Base-by-base conservation (phyloP, 2,888 invertebrate species). In the Drosophila quasianomalipes region DNA sequence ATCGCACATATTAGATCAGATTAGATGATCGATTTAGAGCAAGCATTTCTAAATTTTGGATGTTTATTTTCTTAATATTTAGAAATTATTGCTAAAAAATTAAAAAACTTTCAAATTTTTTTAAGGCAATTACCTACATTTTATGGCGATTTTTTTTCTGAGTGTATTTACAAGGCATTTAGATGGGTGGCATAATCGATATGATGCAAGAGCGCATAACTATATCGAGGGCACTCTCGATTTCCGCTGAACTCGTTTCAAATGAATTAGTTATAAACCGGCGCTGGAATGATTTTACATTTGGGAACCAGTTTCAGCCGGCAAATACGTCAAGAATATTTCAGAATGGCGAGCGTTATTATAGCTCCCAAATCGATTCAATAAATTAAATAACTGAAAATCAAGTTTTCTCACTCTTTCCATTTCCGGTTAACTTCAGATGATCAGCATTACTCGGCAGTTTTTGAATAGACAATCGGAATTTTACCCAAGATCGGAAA, bases 211-310 rank as follows among this genome's bases (percentile, higher is more conserved):
- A 35, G 22, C 62, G 12, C 19, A 35, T 39, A 58, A 64, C 67
- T 66, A 59, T 41, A 26, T 44, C 57, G 41, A 58, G 58, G 51
- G 57, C 70, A 87, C 85, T 85, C 71, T 89, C 89, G 77, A 69
- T 87, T 85, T 84, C 76, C 70, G 82, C 64, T 69, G 65, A 84
- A 79, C 82, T 82, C 31, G 72, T 74, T 86, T 76, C 22, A 19
- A 57, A 52, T n/a, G 44, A 47, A 66, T 49, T 37, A 76, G 51
- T 52, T 52, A 59, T 55, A 67, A 66, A 62, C 53, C 49, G 68
- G 72, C 77, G 63, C 69, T 49, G 51, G 35, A 30, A 30, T 28
- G 72, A 80, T 80, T 26, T 47, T 79, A 79, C 74, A 76, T 76
- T 67, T 30, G 61, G 33, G 41, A 88, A 83, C 83, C 74, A 78